phyloP scores from a whole-genome alignment of 2,888 invertebrate species.

The Tipula lateralis region DNA sequence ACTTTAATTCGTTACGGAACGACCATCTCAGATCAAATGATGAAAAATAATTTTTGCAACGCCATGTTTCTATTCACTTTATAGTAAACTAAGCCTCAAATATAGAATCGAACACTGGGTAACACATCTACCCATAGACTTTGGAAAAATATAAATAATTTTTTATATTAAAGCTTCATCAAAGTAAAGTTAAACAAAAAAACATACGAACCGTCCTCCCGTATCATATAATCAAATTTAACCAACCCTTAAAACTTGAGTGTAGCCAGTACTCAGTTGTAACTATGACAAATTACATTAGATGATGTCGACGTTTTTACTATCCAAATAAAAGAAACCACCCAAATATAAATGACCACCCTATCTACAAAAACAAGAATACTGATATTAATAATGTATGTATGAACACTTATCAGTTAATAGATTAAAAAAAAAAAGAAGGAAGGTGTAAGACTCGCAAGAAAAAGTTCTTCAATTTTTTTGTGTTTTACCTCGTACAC shows the following conservation, averaged over 20 bases:
- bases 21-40: too few relatives aligned
- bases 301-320: background rate
- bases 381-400: background rate
- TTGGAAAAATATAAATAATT: too few relatives aligned
- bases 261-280: too few relatives aligned
- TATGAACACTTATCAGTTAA: background rate
- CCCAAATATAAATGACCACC: background rate
- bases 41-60: too few relatives aligned
- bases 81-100: too few relatives aligned
- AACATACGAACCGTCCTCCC: background rate
- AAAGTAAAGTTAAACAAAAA: too few relatives aligned
- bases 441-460: background rate
- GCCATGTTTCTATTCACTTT: too few relatives aligned
- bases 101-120: too few relatives aligned
- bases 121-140: too few relatives aligned
- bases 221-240: background rate
- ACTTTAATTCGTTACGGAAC: too few relatives aligned
- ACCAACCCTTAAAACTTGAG: background rate
- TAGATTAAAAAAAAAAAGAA: background rate
- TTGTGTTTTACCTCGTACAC: background rate
- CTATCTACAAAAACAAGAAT: background rate
- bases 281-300: background rate
- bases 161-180: too few relatives aligned
- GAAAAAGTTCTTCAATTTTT: background rate
- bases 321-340: background rate